Conservation (phyloP, 2,113 vertebrate genomes). For the Psittacus erithacus region DNA sequence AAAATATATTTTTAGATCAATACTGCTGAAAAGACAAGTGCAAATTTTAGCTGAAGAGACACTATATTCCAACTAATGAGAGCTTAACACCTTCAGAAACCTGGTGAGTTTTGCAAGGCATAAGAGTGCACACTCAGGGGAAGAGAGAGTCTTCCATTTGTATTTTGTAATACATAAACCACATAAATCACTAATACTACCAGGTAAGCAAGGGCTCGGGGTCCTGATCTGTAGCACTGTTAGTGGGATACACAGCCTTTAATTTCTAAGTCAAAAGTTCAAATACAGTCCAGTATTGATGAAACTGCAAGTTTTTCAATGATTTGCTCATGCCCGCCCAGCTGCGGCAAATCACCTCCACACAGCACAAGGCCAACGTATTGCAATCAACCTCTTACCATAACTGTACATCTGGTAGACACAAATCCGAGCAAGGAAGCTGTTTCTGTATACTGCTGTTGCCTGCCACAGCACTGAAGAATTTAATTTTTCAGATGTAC, state of each 20-base stretch:
- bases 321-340: neutral
- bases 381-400: neutral
- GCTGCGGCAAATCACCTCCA: neutral
- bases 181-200: neutral
- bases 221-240: fast-evolving
- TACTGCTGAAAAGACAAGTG: neutral
- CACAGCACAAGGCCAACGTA: fast-evolving
- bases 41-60: neutral
- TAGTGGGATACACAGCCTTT: neutral
- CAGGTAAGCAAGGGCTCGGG: neutral
- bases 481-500: neutral
- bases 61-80: neutral
- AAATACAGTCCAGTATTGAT: neutral
- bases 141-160: neutral
- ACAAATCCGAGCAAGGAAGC: neutral
- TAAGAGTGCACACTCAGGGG: neutral
- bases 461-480: neutral
- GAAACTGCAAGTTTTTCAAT: neutral
- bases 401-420: fast-evolving
- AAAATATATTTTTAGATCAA: neutral
- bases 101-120: neutral
- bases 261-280: neutral
- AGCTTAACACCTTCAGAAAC: neutral
- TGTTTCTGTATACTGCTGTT: neutral
- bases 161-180: neutral